Conservation (phyloP, 37 sponge, comb jelly and placozoan genomes). For the Mnemiopsis leidyi region DNA sequence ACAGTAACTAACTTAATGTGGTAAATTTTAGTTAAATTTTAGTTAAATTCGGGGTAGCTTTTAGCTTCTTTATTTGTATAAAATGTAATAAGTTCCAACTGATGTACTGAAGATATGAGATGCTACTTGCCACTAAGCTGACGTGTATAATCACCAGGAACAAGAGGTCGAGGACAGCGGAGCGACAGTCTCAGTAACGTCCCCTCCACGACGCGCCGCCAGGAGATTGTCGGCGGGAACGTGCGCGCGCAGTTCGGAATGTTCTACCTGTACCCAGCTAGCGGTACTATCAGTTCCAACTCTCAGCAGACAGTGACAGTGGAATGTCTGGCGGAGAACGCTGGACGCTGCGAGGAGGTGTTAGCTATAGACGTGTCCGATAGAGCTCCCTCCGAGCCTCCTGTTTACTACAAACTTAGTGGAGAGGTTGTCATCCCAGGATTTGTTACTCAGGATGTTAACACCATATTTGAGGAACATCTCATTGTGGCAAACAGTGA, state of each 20-base stretch:
- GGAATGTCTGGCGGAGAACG: constrained; percentile 86
- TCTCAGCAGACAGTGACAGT: constrained; percentile 76
- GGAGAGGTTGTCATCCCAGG: constrained; percentile 87
- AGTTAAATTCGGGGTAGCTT: no score
- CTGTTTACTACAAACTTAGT: constrained; percentile 77
- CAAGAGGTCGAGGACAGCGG: constrained; percentile 42
- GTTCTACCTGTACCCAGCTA: constrained; percentile 86
- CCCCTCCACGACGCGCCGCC: constrained; percentile 67
- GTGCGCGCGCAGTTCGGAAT: constrained; percentile 79
- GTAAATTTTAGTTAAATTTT: background rate
- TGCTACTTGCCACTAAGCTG: no score
- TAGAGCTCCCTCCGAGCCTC: constrained; percentile 66
- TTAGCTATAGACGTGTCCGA: constrained; percentile 88
- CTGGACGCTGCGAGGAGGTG: constrained; percentile 79
- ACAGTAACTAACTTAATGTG: constrained; percentile 21
- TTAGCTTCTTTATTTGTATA: background rate
- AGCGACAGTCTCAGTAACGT: constrained; percentile 63
- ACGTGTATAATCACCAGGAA: constrained; percentile 1
- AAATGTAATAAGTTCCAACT: no score
- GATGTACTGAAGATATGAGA: no score
- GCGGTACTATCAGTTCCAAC: constrained; percentile 75
- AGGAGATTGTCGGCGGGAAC: constrained; percentile 74
- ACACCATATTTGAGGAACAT: constrained; percentile 94
- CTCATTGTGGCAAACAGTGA: constrained; percentile 81
- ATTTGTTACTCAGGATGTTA: constrained; percentile 76